Conservation (phyloP, 2,113 vertebrate genomes). For the Arenaria interpres region DNA sequence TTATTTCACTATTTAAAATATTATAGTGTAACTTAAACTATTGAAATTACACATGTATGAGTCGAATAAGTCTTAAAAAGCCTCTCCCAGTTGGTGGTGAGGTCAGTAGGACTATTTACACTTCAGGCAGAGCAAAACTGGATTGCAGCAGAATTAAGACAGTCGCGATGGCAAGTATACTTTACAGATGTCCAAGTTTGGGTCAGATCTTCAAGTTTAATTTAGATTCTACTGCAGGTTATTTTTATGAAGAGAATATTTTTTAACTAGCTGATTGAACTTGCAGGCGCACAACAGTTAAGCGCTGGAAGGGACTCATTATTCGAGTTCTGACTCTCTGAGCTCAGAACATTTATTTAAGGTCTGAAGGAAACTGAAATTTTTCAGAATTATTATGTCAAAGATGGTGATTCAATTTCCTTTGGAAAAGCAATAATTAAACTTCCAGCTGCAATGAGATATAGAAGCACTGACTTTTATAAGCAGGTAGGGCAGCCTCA, state of each 20-base stretch:
- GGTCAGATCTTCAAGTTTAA: background rate
- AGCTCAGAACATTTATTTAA: background rate
- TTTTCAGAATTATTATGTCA: background rate
- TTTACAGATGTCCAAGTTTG: background rate
- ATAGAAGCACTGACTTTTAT: background rate
- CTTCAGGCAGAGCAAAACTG: background rate
- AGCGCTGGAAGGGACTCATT: background rate
- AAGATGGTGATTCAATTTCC: background rate
- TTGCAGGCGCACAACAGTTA: background rate
- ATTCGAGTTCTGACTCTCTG: background rate
- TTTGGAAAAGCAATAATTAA: background rate
- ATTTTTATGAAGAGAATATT: background rate
- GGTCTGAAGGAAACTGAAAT: background rate
- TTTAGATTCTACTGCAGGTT: background rate
- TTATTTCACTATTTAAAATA: background rate
- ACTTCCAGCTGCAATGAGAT: background rate
- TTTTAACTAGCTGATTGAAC: background rate
- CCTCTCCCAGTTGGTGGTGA: background rate
- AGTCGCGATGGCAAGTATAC: background rate
- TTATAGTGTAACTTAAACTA: background rate
- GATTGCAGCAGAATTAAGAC: background rate
- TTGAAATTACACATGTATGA: background rate
- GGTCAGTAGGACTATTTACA: background rate
- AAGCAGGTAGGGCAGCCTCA: background rate
- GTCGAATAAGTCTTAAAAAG: background rate